Evolutionary conservation across 1,140 invertebrate species (phyloP).

Genomic region (Dinoponera quadriceps): DNA sequence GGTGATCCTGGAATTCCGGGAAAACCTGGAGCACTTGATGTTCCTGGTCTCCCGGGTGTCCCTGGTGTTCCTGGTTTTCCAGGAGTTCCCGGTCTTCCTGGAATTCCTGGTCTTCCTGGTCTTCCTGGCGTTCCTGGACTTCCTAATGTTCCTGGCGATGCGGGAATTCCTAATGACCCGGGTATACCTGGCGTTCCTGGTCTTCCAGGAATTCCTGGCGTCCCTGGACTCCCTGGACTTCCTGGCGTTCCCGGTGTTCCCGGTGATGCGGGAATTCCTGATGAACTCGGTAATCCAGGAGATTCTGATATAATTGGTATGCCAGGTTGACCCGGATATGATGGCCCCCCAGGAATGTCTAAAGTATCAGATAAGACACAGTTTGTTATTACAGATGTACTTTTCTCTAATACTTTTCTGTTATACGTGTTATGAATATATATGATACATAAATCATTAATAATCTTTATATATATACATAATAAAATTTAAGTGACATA

Average conservation of each 20-base stretch:
- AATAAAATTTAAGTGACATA: constrained; percentile 7
- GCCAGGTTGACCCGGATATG: constrained; percentile 34
- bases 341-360: constrained; percentile 58
- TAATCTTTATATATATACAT: too few relatives aligned
- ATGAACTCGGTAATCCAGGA: constrained; percentile 38
- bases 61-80: constrained; percentile 9
- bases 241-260: constrained; percentile 60
- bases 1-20: not conserved
- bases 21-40: not conserved
- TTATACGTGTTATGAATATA: not conserved
- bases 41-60: not conserved
- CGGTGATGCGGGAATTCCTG: constrained; percentile 84
- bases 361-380: constrained; percentile 48
- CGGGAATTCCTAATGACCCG: constrained; percentile 79
- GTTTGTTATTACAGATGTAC: not conserved
- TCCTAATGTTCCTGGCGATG: constrained; percentile 80
- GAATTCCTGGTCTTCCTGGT: constrained; percentile 62
- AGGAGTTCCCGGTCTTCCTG: constrained; percentile 9
- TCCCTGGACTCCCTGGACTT: constrained; percentile 60
- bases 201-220: not conserved
- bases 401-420: not conserved
- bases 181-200: constrained; percentile 36
- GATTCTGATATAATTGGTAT: not conserved
- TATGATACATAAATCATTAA: too few relatives aligned
- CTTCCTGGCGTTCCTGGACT: constrained; percentile 50